Percentiles rank a stretch among this genome's conserved stretches.
Conservation (phyloP, 2,888 invertebrate genomes). For the Trisateles emortualis region DNA sequence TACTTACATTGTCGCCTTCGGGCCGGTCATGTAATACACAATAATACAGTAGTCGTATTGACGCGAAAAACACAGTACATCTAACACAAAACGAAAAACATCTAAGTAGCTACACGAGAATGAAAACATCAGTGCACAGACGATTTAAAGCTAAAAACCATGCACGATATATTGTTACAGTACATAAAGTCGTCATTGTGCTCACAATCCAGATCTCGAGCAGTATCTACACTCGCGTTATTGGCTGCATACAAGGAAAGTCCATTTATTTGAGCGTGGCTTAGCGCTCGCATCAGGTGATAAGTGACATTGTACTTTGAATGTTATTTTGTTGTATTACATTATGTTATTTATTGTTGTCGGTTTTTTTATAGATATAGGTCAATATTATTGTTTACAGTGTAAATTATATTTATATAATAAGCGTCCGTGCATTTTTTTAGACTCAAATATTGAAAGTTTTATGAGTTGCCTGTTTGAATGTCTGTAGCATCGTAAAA, state of each 20-base stretch:
- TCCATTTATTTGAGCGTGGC: constrained; percentile 44
- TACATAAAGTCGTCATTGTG: constrained; percentile 3
- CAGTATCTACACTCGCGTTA: constrained; percentile 31
- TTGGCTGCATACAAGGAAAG: constrained; percentile 54
- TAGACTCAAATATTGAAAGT: no score
- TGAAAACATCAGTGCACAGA: background rate
- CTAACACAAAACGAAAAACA: background rate
- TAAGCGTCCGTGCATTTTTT: no score
- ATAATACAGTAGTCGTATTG: no score
- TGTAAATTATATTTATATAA: no score
- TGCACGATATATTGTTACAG: background rate
- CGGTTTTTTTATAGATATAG: background rate
- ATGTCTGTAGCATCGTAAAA: no score
- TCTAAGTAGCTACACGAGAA: background rate
- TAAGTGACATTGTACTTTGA: constrained; percentile 26
- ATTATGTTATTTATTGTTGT: background rate
- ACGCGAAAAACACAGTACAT: background rate
- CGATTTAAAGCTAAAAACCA: background rate
- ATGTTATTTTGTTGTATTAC: constrained; percentile 20
- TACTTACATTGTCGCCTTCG: no score
- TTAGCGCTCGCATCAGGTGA: constrained; percentile 30
- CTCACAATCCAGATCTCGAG: background rate
- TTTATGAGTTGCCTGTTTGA: no score
- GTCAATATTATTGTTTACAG: background rate
- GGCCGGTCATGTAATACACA: no score